phyloP scores from a whole-genome alignment of 1,140 invertebrate genomes.

The Drosophila novamexicana region DNA sequence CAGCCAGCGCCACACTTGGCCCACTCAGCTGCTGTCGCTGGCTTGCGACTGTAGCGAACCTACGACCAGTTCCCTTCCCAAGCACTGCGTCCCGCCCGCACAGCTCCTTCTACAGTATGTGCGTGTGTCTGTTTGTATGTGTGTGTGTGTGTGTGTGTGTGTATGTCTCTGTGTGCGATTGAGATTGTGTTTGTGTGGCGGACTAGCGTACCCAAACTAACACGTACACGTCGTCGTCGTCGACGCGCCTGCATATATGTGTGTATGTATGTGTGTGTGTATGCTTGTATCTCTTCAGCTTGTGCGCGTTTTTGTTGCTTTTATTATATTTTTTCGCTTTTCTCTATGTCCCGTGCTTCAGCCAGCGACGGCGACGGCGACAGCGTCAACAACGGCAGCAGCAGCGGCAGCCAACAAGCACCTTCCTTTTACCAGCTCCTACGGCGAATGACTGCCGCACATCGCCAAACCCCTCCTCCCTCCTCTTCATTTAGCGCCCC shows the following conservation, averaged over 20 bases:
- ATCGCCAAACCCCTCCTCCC: not conserved
- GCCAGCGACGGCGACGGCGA: constrained; percentile 23
- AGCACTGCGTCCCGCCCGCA: constrained; percentile 43
- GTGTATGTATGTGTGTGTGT: constrained; percentile 45
- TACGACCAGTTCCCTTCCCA: constrained; percentile 68
- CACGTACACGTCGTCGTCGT: constrained; percentile 53
- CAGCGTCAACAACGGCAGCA: constrained; percentile 10
- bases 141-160: constrained; percentile 21
- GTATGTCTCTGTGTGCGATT: constrained; percentile 14
- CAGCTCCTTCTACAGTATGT: constrained; percentile 33
- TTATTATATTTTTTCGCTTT: constrained; percentile 78
- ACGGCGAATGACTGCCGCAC: constrained; percentile 31
- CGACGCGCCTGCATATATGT: constrained; percentile 14
- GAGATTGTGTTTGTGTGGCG: constrained; percentile 44
- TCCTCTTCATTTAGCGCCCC: not conserved
- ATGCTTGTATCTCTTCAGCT: constrained; percentile 70
- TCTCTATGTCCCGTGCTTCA: constrained; percentile 54
- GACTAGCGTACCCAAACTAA: constrained; percentile 67
- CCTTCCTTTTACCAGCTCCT: constrained; percentile 51
- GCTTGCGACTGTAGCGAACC: constrained; percentile 64
- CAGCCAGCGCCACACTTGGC: constrained; percentile 42
- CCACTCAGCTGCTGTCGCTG: constrained; percentile 44
- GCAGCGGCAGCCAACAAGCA: constrained; percentile 49
- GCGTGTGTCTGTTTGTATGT: constrained; percentile 30
- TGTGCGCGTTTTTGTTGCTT: constrained; percentile 79